Percentiles rank a stretch among this genome's conserved stretches.
phyloP scores from a whole-genome alignment of 2,888 invertebrate species.

The Tolmerus cingulatus region DNA sequence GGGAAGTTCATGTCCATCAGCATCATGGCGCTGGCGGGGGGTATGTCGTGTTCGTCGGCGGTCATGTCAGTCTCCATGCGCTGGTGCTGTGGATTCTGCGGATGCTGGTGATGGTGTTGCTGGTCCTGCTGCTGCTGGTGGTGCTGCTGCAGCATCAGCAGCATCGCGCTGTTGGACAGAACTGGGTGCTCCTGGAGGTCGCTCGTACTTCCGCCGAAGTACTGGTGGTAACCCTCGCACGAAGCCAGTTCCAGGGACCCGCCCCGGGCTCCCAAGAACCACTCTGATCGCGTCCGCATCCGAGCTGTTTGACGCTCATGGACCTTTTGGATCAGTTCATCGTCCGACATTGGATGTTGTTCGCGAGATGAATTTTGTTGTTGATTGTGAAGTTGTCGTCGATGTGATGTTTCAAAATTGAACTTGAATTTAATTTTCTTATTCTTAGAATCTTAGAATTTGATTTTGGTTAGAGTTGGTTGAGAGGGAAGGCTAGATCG shows the following conservation, averaged over 20 bases:
- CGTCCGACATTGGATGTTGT: slow-evolving; percentile 2
- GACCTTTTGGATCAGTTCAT: slow-evolving; percentile 68
- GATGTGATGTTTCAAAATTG: slow-evolving; percentile 32
- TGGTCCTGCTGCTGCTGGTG: slow-evolving; percentile 45
- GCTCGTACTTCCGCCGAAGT: slow-evolving; percentile 52
- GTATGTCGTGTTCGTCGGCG: background rate
- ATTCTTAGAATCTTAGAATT: slow-evolving; percentile 28
- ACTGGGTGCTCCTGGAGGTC: slow-evolving; percentile 52
- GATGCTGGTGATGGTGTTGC: slow-evolving; percentile 51
- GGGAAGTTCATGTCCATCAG: slow-evolving; percentile 59
- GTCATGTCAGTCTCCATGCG: slow-evolving; percentile 49
- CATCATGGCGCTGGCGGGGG: slow-evolving; percentile 13
- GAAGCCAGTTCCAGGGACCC: slow-evolving; percentile 56
- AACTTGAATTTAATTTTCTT: slow-evolving; percentile 42
- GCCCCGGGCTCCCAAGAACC: slow-evolving; percentile 76
- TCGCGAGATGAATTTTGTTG: slow-evolving; percentile 4
- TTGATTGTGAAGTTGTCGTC: slow-evolving; percentile 3
- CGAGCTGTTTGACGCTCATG: slow-evolving; percentile 96
- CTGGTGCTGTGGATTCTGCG: slow-evolving; percentile 48
- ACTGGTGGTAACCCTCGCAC: slow-evolving; percentile 56
- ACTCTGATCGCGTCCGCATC: slow-evolving; percentile 96
- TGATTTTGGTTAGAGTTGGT: slow-evolving; percentile 4
- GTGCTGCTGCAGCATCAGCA: slow-evolving; percentile 49
- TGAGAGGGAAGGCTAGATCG: background rate
- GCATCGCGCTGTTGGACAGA: slow-evolving; percentile 52